phyloP scores from a whole-genome alignment of 1,140 invertebrate genomes.

The Drosophila kanapiae region DNA sequence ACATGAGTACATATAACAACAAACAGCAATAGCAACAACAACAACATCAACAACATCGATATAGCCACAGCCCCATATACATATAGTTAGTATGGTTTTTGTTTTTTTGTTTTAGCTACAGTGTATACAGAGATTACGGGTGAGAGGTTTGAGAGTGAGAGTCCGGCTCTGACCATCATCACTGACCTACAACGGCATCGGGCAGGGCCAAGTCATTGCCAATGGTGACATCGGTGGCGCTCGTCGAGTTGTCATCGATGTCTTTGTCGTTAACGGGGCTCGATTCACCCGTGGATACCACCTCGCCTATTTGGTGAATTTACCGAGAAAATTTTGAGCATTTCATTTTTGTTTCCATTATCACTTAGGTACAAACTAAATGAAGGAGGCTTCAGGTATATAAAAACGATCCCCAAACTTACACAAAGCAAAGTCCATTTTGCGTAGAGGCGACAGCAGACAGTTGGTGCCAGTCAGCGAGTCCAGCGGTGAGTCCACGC shows the following conservation, averaged over 20 bases:
- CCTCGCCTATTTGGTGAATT: conserved; percentile 87
- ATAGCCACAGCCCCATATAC: conserved; percentile 41
- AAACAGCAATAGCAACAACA: conserved; percentile 58
- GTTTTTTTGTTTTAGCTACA: conserved; percentile 33
- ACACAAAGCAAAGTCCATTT: conserved; percentile 91
- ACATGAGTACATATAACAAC: conserved; percentile 51
- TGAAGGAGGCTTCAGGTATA: not conserved
- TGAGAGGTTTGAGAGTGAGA: conserved; percentile 24
- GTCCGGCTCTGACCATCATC: conserved; percentile 73
- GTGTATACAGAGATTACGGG: conserved; percentile 28
- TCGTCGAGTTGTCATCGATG: conserved; percentile 86
- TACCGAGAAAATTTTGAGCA: conserved; percentile 57
- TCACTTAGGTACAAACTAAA: conserved; percentile 12
- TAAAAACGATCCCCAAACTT: conserved; percentile 84
- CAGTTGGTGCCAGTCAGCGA: conserved; percentile 63
- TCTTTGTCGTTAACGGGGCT: conserved; percentile 92
- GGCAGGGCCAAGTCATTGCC: conserved; percentile 75
- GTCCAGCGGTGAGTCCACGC: conserved; percentile 85
- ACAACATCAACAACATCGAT: conserved; percentile 63
- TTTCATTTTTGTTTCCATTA: conserved; percentile 26
- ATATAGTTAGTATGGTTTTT: conserved; percentile 30
- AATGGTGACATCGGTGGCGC: conserved; percentile 86
- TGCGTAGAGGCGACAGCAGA: conserved; percentile 84
- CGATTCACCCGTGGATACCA: conserved; percentile 88
- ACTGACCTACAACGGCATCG: conserved; percentile 88